These are phyloP conservation scores for Lanius ludovicianus DNA, from an alignment of 2,113 vertebrate species.

Conservation along the genomic window DNA sequence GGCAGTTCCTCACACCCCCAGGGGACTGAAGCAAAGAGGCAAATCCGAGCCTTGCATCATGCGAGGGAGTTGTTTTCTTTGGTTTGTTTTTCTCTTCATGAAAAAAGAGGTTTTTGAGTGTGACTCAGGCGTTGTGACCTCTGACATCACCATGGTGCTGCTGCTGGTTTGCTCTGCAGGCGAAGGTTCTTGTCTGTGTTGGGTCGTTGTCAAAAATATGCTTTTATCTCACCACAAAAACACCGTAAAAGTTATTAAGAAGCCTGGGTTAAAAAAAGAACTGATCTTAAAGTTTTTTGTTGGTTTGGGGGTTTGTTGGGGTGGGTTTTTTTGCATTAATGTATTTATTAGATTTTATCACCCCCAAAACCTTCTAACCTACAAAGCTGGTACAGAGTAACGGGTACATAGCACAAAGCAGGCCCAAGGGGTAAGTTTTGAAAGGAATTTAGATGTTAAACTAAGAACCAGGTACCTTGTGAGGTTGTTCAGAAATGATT, in stretches of 20 bases:
- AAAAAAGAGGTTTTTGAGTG: neutral
- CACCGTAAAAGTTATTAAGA: neutral
- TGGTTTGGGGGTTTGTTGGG: neutral
- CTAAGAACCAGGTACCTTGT: neutral
- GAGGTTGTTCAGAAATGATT: neutral
- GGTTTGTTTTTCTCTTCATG: neutral
- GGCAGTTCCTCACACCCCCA: neutral
- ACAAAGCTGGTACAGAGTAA: neutral
- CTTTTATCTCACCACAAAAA: conserved; percentile 44
- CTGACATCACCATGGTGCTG: neutral
- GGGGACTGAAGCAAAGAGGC: neutral
- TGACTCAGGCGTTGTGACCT: neutral
- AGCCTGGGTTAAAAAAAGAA: neutral
- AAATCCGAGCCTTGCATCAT: neutral
- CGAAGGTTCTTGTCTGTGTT: neutral
- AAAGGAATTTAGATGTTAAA: neutral
- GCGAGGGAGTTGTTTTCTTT: neutral
- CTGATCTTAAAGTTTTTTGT: neutral
- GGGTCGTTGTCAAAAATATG: neutral
- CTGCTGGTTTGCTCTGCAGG: neutral
- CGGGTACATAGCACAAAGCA: neutral
- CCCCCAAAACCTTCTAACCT: neutral
- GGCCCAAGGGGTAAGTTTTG: neutral
- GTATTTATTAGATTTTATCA: neutral
- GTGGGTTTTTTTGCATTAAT: neutral